Evolutionary conservation across 2,797 vertebrate genomes (phyloP).

Genomic region (Synaphobranchus kaupii): DNA sequence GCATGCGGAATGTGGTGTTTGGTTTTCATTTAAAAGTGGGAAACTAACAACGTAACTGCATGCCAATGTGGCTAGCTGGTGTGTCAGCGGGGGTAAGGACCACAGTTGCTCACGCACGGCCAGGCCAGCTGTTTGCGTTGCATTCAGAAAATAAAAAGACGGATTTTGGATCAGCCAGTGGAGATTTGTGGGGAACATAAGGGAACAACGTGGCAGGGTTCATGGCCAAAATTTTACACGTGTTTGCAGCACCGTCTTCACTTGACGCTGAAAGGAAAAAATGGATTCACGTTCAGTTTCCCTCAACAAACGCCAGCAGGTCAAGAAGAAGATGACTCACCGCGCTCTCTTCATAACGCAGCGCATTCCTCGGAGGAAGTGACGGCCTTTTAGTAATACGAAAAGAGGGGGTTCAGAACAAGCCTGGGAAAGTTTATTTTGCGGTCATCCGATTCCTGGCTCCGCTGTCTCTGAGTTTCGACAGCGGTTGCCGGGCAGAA

Average conservation of each 20-base stretch:
- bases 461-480: slow-evolving; percentile 37
- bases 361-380: slow-evolving; percentile 29
- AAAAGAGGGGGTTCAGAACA: slow-evolving; percentile 22
- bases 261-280: neutral
- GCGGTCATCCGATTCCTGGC: slow-evolving; percentile 32
- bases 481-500: neutral
- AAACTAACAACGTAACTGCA: neutral
- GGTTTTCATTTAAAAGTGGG: slow-evolving; percentile 16
- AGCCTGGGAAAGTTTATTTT: slow-evolving; percentile 43
- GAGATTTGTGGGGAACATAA: neutral
- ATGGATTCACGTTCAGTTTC: neutral
- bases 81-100: neutral
- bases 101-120: neutral
- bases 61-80: neutral
- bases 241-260: neutral
- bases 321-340: slow-evolving; percentile 46
- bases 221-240: neutral
- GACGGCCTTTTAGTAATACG: slow-evolving; percentile 1
- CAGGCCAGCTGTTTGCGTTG: neutral
- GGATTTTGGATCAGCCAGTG: neutral
- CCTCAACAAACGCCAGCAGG: neutral
- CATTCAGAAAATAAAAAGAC: neutral
- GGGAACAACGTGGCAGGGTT: neutral
- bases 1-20: slow-evolving; percentile 2
- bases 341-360: slow-evolving; percentile 14